Evolutionary conservation across 64 coral and sea anemone genomes (phyloP).

Genomic region (Stichodactyla helianthus): DNA sequence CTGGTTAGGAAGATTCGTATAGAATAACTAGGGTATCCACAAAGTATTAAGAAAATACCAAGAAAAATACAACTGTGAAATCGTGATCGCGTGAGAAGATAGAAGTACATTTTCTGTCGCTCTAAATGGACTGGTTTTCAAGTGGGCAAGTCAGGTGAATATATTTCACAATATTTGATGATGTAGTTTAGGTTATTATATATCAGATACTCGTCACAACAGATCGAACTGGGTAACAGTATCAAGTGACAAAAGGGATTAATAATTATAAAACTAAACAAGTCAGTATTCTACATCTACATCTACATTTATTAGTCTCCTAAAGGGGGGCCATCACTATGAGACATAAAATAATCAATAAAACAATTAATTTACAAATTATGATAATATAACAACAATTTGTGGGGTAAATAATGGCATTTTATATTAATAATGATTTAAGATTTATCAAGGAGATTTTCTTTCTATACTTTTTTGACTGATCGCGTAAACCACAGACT

Average conservation of each 20-base stretch:
- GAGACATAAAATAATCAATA: too few species aligned
- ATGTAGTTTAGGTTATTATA: not conserved
- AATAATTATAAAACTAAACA: not conserved
- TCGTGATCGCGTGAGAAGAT: not conserved
- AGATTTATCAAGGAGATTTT: too few species aligned
- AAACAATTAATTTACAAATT: too few species aligned
- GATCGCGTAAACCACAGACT: too few species aligned
- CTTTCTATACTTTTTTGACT: too few species aligned
- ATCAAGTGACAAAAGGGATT: not conserved
- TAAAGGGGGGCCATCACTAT: too few species aligned
- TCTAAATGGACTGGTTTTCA: not conserved
- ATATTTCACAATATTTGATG: conserved; percentile 9
- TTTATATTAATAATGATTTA: too few species aligned
- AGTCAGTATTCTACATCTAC: not conserved
- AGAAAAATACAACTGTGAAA: not conserved
- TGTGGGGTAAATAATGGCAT: too few species aligned
- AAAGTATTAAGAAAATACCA: not conserved
- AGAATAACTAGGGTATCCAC: not conserved
- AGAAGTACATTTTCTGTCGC: not conserved
- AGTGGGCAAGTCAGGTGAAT: not conserved
- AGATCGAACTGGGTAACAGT: not conserved
- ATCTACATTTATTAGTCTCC: too few species aligned
- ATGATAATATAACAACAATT: too few species aligned
- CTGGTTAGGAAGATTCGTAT: not conserved
- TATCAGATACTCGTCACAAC: not conserved